These are phyloP conservation scores for Dexiosoma caninum DNA, from an alignment of 2,888 invertebrate species.

Conservation along the genomic window DNA sequence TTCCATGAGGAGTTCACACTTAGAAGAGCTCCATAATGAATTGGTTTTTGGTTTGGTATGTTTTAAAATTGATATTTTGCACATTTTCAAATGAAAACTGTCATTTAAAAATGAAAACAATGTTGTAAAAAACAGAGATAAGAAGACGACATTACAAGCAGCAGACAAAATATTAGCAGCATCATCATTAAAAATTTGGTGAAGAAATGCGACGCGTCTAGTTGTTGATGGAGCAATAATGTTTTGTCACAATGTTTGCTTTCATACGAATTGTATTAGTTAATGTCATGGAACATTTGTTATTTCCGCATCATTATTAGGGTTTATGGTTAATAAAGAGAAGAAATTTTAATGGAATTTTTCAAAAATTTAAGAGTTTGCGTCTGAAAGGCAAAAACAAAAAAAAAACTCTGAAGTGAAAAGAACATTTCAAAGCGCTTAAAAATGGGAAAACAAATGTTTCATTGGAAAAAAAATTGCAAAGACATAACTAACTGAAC, in stretches of 20 bases:
- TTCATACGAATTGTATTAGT: conserved; percentile 5
- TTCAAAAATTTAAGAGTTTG: too few relatives aligned
- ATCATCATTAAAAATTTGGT: neutral
- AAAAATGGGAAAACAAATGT: too few relatives aligned
- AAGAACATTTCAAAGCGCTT: too few relatives aligned
- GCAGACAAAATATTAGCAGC: too few relatives aligned
- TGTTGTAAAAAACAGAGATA: neutral
- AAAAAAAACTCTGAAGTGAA: too few relatives aligned
- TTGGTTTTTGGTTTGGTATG: neutral
- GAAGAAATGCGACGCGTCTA: conserved; percentile 44
- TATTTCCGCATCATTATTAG: neutral
- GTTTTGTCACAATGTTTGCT: conserved; percentile 8
- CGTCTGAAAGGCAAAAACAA: too few relatives aligned
- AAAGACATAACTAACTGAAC: too few relatives aligned
- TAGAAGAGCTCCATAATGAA: neutral
- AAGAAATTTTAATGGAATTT: neutral
- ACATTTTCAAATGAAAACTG: conserved; percentile 36
- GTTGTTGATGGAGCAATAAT: neutral
- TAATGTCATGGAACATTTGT: conserved; percentile 51
- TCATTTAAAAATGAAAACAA: neutral
- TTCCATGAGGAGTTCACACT: neutral
- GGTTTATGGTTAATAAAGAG: neutral
- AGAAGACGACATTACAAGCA: neutral
- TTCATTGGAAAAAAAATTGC: too few relatives aligned
- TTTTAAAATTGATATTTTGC: conserved; percentile 45